These are phyloP conservation scores for Pangasius krempfi DNA, from an alignment of 2,797 vertebrate species.

Conservation along the genomic window DNA sequence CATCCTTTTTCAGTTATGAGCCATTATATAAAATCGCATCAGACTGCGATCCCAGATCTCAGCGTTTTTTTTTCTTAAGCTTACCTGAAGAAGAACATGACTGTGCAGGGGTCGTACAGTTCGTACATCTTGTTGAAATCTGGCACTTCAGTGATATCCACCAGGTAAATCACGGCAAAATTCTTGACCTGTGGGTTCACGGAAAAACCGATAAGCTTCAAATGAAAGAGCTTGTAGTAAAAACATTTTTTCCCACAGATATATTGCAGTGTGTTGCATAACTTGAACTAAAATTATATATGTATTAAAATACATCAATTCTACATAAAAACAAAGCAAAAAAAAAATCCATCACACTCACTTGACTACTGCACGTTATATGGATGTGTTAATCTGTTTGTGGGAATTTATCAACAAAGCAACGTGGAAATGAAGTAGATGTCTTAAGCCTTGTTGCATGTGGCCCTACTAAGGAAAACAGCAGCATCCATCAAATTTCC, in stretches of 20 bases:
- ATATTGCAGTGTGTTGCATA: not conserved
- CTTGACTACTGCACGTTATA: too few species aligned
- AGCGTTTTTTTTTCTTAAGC: not conserved
- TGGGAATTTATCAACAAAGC: not conserved
- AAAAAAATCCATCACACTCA: not conserved
- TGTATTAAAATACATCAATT: not conserved
- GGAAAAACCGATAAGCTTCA: not conserved
- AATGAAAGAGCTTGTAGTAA: not conserved
- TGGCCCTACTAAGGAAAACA: not conserved
- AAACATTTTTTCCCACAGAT: not conserved
- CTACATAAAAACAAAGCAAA: too few species aligned
- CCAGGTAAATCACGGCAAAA: conserved; percentile 96
- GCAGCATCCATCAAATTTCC: not conserved
- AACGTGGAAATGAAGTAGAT: not conserved
- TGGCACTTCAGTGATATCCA: conserved; percentile 98
- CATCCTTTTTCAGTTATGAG: not conserved
- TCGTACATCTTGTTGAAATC: conserved; percentile 99
- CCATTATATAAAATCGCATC: not conserved
- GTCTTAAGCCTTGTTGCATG: not conserved
- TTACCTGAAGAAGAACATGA: conserved; percentile 99
- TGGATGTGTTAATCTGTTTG: not conserved
- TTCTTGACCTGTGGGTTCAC: conserved; percentile 89
- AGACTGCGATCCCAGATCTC: not conserved
- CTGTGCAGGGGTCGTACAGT: conserved; percentile 94
- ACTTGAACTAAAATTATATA: not conserved